Evolutionary conservation across 2,797 vertebrate genomes (phyloP), one percentile per base, ranked within the genome.

Genomic region (Enteromius paludinosus): DNA sequence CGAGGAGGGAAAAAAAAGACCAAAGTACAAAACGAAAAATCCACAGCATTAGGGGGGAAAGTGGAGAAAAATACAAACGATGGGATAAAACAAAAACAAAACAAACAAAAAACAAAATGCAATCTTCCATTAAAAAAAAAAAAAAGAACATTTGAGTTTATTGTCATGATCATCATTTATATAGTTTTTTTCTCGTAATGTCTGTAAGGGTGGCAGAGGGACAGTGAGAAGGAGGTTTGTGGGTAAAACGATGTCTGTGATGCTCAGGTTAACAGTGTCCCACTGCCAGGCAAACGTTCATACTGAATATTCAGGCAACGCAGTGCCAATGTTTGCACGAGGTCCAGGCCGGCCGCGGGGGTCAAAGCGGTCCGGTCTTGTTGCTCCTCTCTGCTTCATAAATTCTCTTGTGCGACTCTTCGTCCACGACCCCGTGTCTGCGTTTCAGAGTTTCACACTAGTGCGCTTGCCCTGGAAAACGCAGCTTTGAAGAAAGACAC

Each of bases 401-500:
- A 49, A 84, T 82, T n/a, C 76, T 81, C 87, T 81, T 82, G 85
- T 85, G 85, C 54, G 38, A 78, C 84, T 59, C 59, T 83, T 87
- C 83, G 86, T 86, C 73, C 69, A 81, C 87, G 88, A 89, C 92
- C 88, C 90, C 88, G 86, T 82, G 88, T 83, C 83, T 87, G 33
- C 10, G 47, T 79, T 84, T 87, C 85, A 85, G 54, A 49, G 89
- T 66, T 83, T 82, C 85, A 88, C 84, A 84, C 38, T 81, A 85
- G 87, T 84, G 85, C 86, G 83, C 87, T 80, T 88, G 89, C 83
- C 87, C 88, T 87, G 86, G 28, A 88, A 78, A 84, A 87, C 81
- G 89, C 91, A 91, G 90, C 73, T 92, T 88, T 82, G 88, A 87
- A 90, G 89, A 90, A 92, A 88, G 80, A 92, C 91, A 91, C 90